Base-by-base conservation (phyloP, 2,888 invertebrate species). In the Thymelicus acteon region DNA sequence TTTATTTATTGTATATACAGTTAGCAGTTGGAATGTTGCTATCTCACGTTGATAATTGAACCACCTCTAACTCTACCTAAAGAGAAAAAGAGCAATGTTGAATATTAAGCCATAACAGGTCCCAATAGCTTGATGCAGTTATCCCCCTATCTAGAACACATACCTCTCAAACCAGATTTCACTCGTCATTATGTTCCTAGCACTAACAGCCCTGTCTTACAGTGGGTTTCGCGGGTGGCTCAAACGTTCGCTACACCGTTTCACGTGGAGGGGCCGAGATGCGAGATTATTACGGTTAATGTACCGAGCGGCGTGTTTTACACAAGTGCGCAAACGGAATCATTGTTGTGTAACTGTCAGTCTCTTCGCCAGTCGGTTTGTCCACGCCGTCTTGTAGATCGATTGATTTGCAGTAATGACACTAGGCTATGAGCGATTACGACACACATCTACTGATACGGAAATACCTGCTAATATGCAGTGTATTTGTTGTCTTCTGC, bases 301-400 rank as follows among this genome's bases (percentile, higher is more conserved):
- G 52, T 54, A 54, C 24, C 54, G 54, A 52, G 49, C 52, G 19
- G 52, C 24, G 54, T 54, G 54, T 54, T 54, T 54, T 24, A 54
- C 24, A 54, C 54, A 12, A 54, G 54, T 24, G 54, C 54, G 24
- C 54, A 54, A 54, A 54, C 54, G 54, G 54, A 54, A 54, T 12
- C 24, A 54, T 54, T 54, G 24, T 24, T 54, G 47, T 44, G 54
- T n/a, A 60, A 65, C 60, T 60, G 19, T 54, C 24, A 4, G 24
- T 24, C 54, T 54, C 24, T 54, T 54, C 12, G 19, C 8, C 49
- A 24, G n/a, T n/a, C n/a, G n/a, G n/a, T n/a, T n/a, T 54, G 19
- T 54, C 24, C 61, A 60, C 72, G 6, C 72, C 60, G 60, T 64
- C 61, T 39, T 63, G 90, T 24, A 54, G 10, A 4, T 54, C 54